Percentiles rank a stretch among this genome's conserved stretches.
Evolutionary conservation across 2,888 invertebrate species (phyloP).

Genomic region (Hydriomena furcata): DNA sequence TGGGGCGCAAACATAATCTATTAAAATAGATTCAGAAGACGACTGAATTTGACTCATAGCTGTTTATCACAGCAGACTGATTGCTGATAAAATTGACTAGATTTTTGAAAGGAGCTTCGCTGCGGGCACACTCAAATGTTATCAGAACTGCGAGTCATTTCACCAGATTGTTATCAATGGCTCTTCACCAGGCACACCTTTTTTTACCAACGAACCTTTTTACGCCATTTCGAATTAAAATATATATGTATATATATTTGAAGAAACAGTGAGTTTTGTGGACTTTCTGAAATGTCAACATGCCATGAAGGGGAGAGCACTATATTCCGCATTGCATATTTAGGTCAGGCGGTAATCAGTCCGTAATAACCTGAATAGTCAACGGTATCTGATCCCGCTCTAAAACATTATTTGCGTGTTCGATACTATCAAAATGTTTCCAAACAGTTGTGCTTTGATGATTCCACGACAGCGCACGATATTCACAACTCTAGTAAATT

Average conservation of each 20-base stretch:
- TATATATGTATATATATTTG: too few relatives aligned
- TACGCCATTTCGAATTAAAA: too few relatives aligned
- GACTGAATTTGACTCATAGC: constrained; percentile 38
- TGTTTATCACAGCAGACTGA: constrained; percentile 20
- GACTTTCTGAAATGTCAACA: constrained; percentile 32
- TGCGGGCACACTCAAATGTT: neutral
- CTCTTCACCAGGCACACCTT: too few relatives aligned
- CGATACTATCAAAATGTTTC: constrained; percentile 35
- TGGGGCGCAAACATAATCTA: constrained; percentile 46
- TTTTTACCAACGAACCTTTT: neutral
- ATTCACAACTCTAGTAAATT: too few relatives aligned
- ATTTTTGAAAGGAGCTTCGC: neutral
- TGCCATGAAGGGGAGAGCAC: constrained; percentile 40
- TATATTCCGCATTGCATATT: constrained; percentile 50
- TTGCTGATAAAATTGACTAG: constrained; percentile 10
- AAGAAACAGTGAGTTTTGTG: constrained; percentile 12
- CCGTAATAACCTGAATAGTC: constrained; percentile 63
- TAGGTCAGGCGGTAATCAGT: constrained; percentile 67
- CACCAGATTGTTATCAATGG: neutral
- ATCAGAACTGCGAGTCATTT: too few relatives aligned
- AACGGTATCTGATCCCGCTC: constrained; percentile 48
- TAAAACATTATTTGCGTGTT: constrained; percentile 44
- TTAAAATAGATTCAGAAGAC: constrained; percentile 44
- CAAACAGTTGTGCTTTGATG: constrained; percentile 22
- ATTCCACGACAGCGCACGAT: constrained; percentile 15